phyloP scores from a whole-genome alignment of 2,888 invertebrate genomes.

The Apantesis nais region DNA sequence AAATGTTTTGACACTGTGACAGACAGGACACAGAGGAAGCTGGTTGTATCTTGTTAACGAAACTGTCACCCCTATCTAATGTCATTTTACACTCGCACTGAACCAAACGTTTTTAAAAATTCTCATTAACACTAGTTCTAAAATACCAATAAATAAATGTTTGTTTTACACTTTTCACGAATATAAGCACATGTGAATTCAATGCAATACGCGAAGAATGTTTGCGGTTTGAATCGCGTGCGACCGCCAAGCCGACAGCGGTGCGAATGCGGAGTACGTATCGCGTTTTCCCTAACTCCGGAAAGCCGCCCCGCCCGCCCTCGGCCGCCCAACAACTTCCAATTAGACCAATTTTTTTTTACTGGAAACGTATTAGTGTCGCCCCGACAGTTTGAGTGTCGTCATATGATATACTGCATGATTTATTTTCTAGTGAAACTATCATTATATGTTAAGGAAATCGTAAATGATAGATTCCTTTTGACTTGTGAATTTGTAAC shows the following conservation, averaged over 20 bases:
- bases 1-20: slow-evolving; percentile 87
- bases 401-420: slow-evolving; percentile 31
- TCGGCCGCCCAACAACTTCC: slow-evolving; percentile 62
- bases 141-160: slow-evolving; percentile 14
- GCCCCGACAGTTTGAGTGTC: slow-evolving; percentile 43
- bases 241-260: slow-evolving; percentile 61
- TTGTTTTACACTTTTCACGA: slow-evolving; percentile 29
- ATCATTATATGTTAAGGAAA: slow-evolving; percentile 28
- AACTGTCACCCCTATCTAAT: slow-evolving; percentile 79
- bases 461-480: slow-evolving; percentile 24
- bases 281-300: slow-evolving; percentile 64
- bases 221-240: slow-evolving; percentile 55
- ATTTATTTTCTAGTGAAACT: slow-evolving; percentile 39
- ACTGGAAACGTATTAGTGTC: slow-evolving; percentile 64
- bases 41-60: slow-evolving; percentile 80
- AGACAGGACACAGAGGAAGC: slow-evolving; percentile 82
- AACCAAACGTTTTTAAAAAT: slow-evolving; percentile 21
- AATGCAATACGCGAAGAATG: slow-evolving; percentile 16
- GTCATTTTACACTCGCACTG: slow-evolving; percentile 73
- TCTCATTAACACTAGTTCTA: slow-evolving; percentile 28
- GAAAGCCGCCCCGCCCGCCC: slow-evolving; percentile 71
- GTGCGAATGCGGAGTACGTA: slow-evolving; percentile 58
- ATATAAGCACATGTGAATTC: slow-evolving; percentile 29
- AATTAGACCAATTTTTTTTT: slow-evolving; percentile 61
- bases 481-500: slow-evolving; percentile 14